A percentile compares a stretch with the other conserved stretches of the same genome.
Conservation (phyloP, 2,113 vertebrate species). For the Actenoides hombroni region DNA sequence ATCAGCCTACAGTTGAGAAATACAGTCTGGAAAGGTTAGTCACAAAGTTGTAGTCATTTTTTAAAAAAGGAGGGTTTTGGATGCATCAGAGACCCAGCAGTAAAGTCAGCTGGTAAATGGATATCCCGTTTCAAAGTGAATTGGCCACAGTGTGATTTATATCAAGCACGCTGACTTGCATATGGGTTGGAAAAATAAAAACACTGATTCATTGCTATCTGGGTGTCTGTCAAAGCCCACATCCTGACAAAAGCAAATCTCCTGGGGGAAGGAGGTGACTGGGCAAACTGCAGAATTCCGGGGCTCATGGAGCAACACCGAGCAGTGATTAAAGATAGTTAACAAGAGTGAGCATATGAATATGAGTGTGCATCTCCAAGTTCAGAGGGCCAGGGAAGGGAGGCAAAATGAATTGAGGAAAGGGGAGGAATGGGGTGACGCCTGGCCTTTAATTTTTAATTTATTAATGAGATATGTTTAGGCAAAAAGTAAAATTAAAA, state of each 20-base stretch:
- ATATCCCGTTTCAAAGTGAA: slow-evolving; percentile 71
- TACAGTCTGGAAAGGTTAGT: slow-evolving; percentile 71
- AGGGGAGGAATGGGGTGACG: not conserved
- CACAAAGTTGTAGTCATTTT: slow-evolving; percentile 66
- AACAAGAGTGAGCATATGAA: not conserved
- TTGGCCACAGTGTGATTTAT: slow-evolving; percentile 69
- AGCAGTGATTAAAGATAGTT: not conserved
- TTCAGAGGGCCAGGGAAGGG: not conserved
- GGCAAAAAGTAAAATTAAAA: not conserved
- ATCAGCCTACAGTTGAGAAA: slow-evolving; percentile 69
- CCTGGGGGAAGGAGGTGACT: slow-evolving; percentile 18
- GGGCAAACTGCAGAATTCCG: not conserved
- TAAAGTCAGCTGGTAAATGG: slow-evolving; percentile 66
- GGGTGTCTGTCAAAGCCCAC: slow-evolving; percentile 50
- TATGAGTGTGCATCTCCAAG: fast-evolving
- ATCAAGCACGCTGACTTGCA: slow-evolving; percentile 70
- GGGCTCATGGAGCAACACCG: not conserved
- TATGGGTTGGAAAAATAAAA: slow-evolving; percentile 75
- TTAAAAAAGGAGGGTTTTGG: slow-evolving; percentile 39
- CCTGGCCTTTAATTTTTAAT: not conserved
- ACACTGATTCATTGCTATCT: slow-evolving; percentile 69
- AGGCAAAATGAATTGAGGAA: not conserved
- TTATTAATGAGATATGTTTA: not conserved
- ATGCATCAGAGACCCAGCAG: slow-evolving; percentile 46
- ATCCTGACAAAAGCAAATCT: slow-evolving; percentile 36